Evolutionary conservation across 2,113 vertebrate genomes (phyloP).

Genomic region (Porphyrio hochstetteri): DNA sequence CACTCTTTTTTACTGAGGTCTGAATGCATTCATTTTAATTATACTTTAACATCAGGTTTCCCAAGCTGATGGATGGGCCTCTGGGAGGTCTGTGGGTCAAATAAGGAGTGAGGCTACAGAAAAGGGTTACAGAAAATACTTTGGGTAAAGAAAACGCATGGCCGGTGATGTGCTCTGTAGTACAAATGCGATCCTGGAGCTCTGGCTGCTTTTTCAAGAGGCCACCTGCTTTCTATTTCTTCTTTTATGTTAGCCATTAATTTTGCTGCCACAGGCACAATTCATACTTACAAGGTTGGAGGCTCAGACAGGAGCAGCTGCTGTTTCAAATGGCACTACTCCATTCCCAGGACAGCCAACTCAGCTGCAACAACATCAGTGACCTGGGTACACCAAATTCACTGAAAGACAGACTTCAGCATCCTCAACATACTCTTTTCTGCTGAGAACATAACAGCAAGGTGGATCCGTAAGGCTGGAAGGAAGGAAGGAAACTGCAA

Average conservation of each 20-base stretch:
- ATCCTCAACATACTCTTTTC: background rate
- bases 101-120: conserved; percentile 1
- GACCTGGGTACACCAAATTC: conserved; percentile 3
- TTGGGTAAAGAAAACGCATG: background rate
- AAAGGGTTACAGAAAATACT: conserved; percentile 7
- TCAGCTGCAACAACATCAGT: background rate
- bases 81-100: conserved; percentile 14
- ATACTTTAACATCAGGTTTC: conserved; percentile 12
- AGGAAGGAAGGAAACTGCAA: background rate
- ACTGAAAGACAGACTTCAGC: background rate
- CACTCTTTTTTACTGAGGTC: background rate
- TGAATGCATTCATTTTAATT: background rate
- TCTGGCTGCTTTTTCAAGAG: conserved; percentile 23
- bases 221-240: conserved; percentile 56
- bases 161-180: background rate
- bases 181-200: conserved; percentile 16
- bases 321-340: conserved; percentile 38
- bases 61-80: background rate
- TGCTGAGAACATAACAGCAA: background rate
- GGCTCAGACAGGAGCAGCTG: conserved; percentile 42
- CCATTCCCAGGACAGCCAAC: conserved; percentile 21
- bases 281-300: conserved; percentile 44
- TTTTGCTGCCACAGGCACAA: conserved; percentile 54
- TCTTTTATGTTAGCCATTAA: conserved; percentile 58
- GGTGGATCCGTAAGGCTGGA: background rate